Evolutionary conservation across 2,888 invertebrate species (phyloP).

Genomic region (Hemithea aestivaria): DNA sequence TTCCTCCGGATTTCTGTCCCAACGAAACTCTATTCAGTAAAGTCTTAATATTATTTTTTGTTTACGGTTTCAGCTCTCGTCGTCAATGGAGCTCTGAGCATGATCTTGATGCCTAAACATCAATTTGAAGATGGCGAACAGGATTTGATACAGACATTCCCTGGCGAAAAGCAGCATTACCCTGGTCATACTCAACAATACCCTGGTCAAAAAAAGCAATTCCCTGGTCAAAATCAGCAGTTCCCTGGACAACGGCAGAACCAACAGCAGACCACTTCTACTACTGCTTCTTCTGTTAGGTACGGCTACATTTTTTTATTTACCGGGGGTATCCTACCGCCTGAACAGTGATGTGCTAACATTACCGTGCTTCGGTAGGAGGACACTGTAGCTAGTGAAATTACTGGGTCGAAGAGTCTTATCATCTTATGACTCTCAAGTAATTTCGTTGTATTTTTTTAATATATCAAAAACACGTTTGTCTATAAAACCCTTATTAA

Average conservation of each 20-base stretch:
- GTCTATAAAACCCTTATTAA: too few relatives aligned
- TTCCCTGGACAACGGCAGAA: slow-evolving; percentile 7
- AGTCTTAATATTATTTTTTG: not conserved
- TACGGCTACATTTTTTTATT: slow-evolving; percentile 21
- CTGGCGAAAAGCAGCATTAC: slow-evolving; percentile 18
- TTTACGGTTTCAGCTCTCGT: slow-evolving; percentile 40
- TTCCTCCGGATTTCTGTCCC: too few relatives aligned
- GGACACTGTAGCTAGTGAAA: too few relatives aligned
- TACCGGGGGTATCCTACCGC: too few relatives aligned
- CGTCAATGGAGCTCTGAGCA: slow-evolving; percentile 33
- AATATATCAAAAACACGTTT: too few relatives aligned
- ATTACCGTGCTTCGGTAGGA: too few relatives aligned
- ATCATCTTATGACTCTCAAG: too few relatives aligned
- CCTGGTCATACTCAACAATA: slow-evolving; percentile 16
- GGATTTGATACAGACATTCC: slow-evolving; percentile 18
- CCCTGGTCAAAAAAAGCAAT: slow-evolving; percentile 18
- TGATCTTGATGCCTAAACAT: slow-evolving; percentile 39
- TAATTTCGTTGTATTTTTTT: too few relatives aligned
- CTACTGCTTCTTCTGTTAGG: slow-evolving; percentile 18
- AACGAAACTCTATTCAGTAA: too few relatives aligned
- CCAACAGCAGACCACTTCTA: slow-evolving; percentile 11
- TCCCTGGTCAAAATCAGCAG: slow-evolving; percentile 18
- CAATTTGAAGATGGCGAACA: slow-evolving; percentile 32
- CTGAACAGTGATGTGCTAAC: too few relatives aligned
- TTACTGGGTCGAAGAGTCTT: too few relatives aligned